These are phyloP conservation scores for Marisa cornuarietis DNA, from an alignment of 1,140 invertebrate species.

Conservation along the genomic window DNA sequence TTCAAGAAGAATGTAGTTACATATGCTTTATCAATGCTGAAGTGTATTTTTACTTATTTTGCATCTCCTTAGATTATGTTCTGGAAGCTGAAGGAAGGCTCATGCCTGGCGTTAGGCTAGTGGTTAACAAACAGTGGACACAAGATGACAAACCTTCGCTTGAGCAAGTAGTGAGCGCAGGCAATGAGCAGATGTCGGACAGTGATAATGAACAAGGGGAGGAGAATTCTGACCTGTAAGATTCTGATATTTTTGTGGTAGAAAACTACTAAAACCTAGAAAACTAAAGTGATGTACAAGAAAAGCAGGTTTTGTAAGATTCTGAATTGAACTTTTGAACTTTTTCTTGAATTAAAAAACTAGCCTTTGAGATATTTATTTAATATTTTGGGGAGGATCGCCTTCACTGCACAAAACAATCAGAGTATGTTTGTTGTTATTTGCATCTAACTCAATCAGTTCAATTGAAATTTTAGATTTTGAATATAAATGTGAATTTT, in stretches of 20 bases:
- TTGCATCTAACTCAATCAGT: no score
- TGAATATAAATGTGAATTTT: neutral
- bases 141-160: conserved; percentile 31
- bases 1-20: no score
- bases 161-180: conserved; percentile 4
- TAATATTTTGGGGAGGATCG: no score
- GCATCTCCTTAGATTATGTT: conserved; percentile 54
- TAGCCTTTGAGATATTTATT: no score
- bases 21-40: neutral
- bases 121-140: conserved; percentile 48
- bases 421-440: neutral
- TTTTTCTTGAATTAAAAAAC: no score
- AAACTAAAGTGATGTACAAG: no score
- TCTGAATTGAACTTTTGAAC: no score
- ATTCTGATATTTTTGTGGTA: neutral
- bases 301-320: no score
- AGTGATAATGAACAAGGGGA: neutral
- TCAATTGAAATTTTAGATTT: neutral
- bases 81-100: conserved; percentile 56
- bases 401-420: neutral
- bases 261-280: no score
- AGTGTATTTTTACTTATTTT: neutral
- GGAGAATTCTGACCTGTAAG: conserved; percentile 22
- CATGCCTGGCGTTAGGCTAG: conserved; percentile 36
- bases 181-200: neutral